Base-by-base conservation (phyloP, 2,888 invertebrate genomes). In the Coleophora flavipennella region DNA sequence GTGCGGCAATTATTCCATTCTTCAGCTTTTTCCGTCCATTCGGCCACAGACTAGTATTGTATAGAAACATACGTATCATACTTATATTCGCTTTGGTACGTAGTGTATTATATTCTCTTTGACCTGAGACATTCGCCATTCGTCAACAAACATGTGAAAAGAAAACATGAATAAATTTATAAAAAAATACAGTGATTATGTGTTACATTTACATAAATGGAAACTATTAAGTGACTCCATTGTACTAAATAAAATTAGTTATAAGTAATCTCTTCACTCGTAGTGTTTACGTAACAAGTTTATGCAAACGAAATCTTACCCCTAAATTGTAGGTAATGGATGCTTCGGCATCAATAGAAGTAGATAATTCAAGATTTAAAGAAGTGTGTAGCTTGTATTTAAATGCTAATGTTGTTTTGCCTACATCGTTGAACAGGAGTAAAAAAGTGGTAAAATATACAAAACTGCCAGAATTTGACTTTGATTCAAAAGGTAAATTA, bases 391-490 rank as follows among this genome's bases (percentile, higher is more conserved):
- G 57, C 48, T 61, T 70, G 41, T 65, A 60, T 53, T 44, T 71
- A 29, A 61, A 67, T 47, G 51, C 71, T 45, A 63, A 66, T 40
- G 49, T 57, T 20, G 46, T 51, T 28, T 65, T 61, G 53, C 53
- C 66, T n/a, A 39, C 48, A 14, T 44, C 51, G 27, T 25, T 51
- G 33, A 71, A 65, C 20, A 20, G 20, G 20, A 6, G 6, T 20
- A 34, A 61, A 49, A 67, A 51, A 47, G 64, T 75, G 34, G 65
- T 71, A 29, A 83, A 81, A 49, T 83, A 76, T 46, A 76, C 83
- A 7, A 77, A 77, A 52, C 55, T 83, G 42, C 81, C 81, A 10
- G 74, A 73, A 40, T 70, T 64, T 39, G 74, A 76, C 39, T 56
- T 61, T 39, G 65, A 66, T 44, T 46, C 66, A 10, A 64, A 58